Evolutionary conservation across 2,888 invertebrate genomes (phyloP).

Genomic region (Himalopsyche japonica): DNA sequence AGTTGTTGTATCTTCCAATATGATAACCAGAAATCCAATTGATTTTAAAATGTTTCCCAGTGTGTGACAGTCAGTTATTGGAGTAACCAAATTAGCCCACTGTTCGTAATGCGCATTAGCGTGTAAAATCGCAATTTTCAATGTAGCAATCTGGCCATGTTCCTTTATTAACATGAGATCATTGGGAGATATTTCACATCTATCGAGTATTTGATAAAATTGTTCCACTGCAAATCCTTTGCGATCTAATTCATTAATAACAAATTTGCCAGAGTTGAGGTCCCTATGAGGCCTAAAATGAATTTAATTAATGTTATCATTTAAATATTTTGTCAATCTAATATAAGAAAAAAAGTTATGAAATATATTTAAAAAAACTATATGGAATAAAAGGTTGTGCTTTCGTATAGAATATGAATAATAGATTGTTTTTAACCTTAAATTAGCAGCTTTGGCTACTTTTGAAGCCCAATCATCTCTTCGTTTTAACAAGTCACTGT

Average conservation of each 20-base stretch:
- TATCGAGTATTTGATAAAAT: constrained; percentile 46
- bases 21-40: constrained; percentile 52
- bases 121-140: constrained; percentile 54
- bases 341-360: no score
- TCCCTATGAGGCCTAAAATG: constrained; percentile 12
- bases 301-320: no score
- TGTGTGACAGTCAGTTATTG: constrained; percentile 53
- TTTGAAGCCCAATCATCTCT: constrained; percentile 48
- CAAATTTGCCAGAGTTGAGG: constrained; percentile 50
- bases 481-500: constrained; percentile 45
- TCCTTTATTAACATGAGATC: neutral
- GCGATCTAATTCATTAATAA: constrained; percentile 51
- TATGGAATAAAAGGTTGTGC: neutral
- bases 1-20: constrained; percentile 49
- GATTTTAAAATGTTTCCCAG: constrained; percentile 49
- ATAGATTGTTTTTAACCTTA: constrained; percentile 46
- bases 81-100: constrained; percentile 53
- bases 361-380: no score
- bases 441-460: constrained; percentile 49
- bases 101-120: constrained; percentile 53
- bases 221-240: constrained; percentile 47
- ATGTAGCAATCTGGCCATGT: neutral
- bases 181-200: constrained; percentile 19
- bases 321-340: no score
- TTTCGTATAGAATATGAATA: neutral